phyloP scores from a whole-genome alignment of 2,888 invertebrate genomes.

The Polydrusus pterygomalis region DNA sequence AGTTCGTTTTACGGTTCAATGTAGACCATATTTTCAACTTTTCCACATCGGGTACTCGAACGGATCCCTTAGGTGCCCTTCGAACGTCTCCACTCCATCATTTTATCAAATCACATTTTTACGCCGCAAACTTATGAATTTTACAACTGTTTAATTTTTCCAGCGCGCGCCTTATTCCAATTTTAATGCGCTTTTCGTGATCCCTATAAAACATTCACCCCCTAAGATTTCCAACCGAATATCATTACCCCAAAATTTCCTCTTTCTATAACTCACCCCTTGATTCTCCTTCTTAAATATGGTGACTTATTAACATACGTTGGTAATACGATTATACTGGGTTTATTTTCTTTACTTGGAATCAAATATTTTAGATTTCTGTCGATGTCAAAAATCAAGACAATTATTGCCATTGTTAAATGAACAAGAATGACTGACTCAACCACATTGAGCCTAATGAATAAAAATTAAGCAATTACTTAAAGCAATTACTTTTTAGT shows the following conservation, averaged over 20 bases:
- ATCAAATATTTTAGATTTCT: not conserved
- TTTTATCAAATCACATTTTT: slow-evolving; percentile 65
- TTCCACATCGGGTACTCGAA: slow-evolving; percentile 49
- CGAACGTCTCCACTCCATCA: slow-evolving; percentile 59
- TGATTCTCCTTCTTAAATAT: slow-evolving; percentile 20
- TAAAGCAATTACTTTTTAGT: too few species aligned
- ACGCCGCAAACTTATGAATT: slow-evolving; percentile 63
- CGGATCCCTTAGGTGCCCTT: slow-evolving; percentile 48
- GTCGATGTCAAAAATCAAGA: too few species aligned
- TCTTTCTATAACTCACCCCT: slow-evolving; percentile 45
- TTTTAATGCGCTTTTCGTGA: slow-evolving; percentile 56
- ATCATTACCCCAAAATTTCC: slow-evolving; percentile 56
- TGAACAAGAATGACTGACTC: not conserved
- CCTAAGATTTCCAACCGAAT: slow-evolving; percentile 50
- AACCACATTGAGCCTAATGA: too few species aligned
- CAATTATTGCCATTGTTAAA: too few species aligned
- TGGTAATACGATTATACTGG: not conserved
- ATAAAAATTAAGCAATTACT: too few species aligned
- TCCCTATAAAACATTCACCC: slow-evolving; percentile 50
- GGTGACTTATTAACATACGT: slow-evolving; percentile 12
- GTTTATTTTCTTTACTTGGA: not conserved
- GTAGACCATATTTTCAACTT: slow-evolving; percentile 57
- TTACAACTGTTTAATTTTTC: slow-evolving; percentile 64
- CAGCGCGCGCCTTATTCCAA: slow-evolving; percentile 52
- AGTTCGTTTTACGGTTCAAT: slow-evolving; percentile 56